phyloP scores from a whole-genome alignment of 37 sponge, comb jelly and placozoan species.

The Agelas oroides region DNA sequence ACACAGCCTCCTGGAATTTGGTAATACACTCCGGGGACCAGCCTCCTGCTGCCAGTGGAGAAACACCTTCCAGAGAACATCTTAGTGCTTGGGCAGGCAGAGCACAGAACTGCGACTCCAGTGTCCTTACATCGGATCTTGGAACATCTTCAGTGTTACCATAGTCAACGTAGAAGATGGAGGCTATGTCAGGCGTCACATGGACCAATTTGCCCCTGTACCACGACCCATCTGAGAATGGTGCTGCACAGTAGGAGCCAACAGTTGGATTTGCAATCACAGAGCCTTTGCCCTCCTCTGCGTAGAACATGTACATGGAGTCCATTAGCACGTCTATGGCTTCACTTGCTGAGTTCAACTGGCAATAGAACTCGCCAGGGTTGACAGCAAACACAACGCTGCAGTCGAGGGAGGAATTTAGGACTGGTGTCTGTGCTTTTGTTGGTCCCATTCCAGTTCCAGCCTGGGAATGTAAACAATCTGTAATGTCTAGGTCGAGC shows the following conservation, averaged over 20 bases:
- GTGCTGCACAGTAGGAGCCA: conserved; percentile 68
- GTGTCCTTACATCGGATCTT: conserved; percentile 4
- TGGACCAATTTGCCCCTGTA: conserved; percentile 74
- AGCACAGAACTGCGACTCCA: conserved; percentile 42
- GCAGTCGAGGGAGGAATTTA: conserved; percentile 34
- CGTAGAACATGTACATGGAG: conserved; percentile 39
- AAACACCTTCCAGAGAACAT: conserved; percentile 22
- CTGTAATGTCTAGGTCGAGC: not conserved
- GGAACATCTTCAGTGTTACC: conserved; percentile 66
- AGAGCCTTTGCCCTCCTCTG: conserved; percentile 4
- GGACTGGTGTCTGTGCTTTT: not conserved
- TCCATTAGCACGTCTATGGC: conserved; percentile 40
- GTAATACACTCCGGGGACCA: conserved; percentile 26
- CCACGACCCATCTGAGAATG: conserved; percentile 78
- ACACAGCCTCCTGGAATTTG: conserved; percentile 12
- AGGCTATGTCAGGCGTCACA: conserved; percentile 11
- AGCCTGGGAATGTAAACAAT: not conserved
- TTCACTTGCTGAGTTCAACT: conserved; percentile 6
- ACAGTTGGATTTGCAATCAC: conserved; percentile 5
- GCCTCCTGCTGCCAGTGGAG: not conserved
- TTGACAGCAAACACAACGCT: conserved; percentile 7
- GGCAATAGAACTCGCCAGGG: conserved; percentile 65
- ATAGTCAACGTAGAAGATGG: conserved; percentile 64
- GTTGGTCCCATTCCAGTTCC: not conserved
- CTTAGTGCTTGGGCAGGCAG: conserved; percentile 59